Percentiles rank a stretch among this genome's conserved stretches.
Conservation (phyloP, 1,140 invertebrate species). For the Cotesia typhae region DNA sequence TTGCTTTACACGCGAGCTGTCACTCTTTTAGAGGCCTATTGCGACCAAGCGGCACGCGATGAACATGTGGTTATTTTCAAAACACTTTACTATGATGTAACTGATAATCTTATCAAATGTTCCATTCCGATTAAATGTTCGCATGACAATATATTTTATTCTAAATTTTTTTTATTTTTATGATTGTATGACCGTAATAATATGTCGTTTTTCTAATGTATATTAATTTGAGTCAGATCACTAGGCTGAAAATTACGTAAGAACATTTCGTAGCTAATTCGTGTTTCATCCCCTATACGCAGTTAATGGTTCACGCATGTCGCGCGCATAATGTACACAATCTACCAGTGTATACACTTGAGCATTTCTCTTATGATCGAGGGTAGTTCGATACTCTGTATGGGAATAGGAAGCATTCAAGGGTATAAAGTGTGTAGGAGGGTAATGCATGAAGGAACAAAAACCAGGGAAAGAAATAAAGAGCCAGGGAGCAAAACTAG, state of each 20-base stretch:
- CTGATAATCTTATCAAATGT: neutral
- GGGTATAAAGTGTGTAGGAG: constrained; percentile 14
- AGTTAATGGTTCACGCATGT: constrained; percentile 35
- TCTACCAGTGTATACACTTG: constrained; percentile 16
- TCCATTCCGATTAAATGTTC: neutral
- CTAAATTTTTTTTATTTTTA: neutral
- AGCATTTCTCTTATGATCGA: constrained; percentile 20
- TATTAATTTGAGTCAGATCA: constrained; percentile 13
- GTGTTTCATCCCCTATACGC: constrained; percentile 26
- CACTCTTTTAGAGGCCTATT: neutral
- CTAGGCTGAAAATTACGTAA: constrained; percentile 16
- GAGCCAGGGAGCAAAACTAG: constrained; percentile 43
- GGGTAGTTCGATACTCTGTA: constrained; percentile 18
- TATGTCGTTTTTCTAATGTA: neutral
- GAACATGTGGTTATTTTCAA: constrained; percentile 1
- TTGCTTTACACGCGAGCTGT: constrained; percentile 26
- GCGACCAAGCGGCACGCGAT: constrained; percentile 21
- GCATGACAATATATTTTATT: no score
- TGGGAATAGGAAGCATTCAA: constrained; percentile 21
- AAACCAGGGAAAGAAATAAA: constrained; percentile 5
- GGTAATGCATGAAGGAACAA: neutral
- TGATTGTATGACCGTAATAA: no score
- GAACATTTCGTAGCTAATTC: constrained; percentile 18
- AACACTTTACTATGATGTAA: neutral
- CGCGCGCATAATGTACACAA: constrained; percentile 24